Base-by-base conservation (phyloP, 2,888 invertebrate genomes). In the Folsomia manolachei region DNA sequence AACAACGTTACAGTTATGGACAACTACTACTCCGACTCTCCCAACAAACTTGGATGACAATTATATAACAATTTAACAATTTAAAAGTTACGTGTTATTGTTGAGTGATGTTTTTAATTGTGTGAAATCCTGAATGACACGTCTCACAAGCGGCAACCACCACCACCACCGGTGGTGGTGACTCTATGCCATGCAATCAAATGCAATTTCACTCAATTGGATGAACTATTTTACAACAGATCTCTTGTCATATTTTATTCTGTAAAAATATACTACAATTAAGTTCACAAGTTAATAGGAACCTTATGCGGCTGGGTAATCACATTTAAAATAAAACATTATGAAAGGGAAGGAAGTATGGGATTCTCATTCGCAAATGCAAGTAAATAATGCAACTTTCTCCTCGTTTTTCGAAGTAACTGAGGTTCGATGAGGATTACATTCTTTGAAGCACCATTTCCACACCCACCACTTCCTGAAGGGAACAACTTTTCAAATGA, bases 281-380 rank as follows among this genome's bases (percentile, higher is more conserved):
- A n/a, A n/a, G n/a, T n/a, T n/a, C n/a, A n/a, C n/a, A n/a, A n/a
- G n/a, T n/a, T n/a, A n/a, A n/a, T n/a, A n/a, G n/a, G n/a, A n/a
- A n/a, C n/a, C n/a, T n/a, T n/a, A n/a, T n/a, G n/a, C n/a, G n/a
- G n/a, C n/a, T n/a, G n/a, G n/a, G n/a, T n/a, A n/a, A n/a, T n/a
- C n/a, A n/a, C n/a, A n/a, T n/a, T n/a, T n/a, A n/a, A n/a, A n/a
- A n/a, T n/a, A n/a, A n/a, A n/a, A n/a, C n/a, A n/a, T n/a, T n/a
- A n/a, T n/a, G n/a, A n/a, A n/a, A n/a, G n/a, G n/a, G 39, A 39
- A 14, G 39, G 39, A 14, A 39, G 39, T 9, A 39, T 39, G 39
- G 39, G 18, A 56, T 64, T 71, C 68, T 78, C 78, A 73, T 78
- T 78, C n/a, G 75, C 74, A 67, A 74, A 78, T n/a, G 78, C 72